Percentiles rank a stretch among this genome's conserved stretches.
Evolutionary conservation across 2,113 vertebrate species (phyloP).

Genomic region (Aptenodytes forsteri): DNA sequence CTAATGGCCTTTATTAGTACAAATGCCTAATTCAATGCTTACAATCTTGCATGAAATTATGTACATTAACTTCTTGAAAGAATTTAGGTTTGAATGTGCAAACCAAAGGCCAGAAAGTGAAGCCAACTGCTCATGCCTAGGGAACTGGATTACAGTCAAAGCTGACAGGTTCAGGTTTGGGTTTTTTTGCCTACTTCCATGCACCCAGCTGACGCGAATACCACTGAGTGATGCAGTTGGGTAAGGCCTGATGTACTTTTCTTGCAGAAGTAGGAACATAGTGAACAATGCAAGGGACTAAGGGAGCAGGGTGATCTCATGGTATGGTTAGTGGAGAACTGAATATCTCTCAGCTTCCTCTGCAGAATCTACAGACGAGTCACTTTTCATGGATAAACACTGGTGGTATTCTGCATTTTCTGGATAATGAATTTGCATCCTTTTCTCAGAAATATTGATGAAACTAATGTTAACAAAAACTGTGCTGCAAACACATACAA

Average conservation of each 20-base stretch:
- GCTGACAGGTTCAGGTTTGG: background rate
- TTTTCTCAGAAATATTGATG: background rate
- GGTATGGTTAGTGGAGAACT: background rate
- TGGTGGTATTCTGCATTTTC: background rate
- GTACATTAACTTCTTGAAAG: background rate
- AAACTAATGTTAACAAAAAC: background rate
- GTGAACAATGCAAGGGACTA: background rate
- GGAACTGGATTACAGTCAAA: background rate
- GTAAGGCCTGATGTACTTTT: background rate
- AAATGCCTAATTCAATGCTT: background rate
- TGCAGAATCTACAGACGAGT: background rate
- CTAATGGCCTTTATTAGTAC: background rate
- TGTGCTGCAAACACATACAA: background rate
- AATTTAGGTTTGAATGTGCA: background rate
- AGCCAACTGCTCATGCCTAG: background rate
- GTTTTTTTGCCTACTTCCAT: background rate
- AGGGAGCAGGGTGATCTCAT: background rate
- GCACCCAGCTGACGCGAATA: fast-evolving
- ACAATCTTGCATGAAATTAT: background rate
- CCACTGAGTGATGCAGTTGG: background rate
- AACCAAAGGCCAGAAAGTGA: background rate
- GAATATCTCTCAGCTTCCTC: background rate
- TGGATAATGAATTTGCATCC: background rate
- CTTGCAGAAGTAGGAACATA: background rate
- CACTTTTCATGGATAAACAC: background rate